phyloP scores from a whole-genome alignment of 2,888 invertebrate genomes.

The Formica aserva region DNA sequence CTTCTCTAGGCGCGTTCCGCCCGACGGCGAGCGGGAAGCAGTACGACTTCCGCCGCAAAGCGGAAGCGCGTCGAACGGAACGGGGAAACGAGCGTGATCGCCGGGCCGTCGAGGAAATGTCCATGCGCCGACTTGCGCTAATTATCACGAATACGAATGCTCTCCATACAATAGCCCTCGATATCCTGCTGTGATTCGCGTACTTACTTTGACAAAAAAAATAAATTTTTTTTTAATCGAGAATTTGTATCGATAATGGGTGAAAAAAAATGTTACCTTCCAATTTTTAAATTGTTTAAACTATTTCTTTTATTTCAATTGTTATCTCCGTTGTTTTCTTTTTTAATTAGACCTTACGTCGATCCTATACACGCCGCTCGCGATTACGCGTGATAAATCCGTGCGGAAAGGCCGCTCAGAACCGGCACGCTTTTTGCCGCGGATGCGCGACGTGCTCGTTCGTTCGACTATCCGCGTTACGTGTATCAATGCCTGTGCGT shows the following conservation, averaged over 20 bases:
- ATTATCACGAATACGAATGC: conserved; percentile 37
- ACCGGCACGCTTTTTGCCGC: conserved; percentile 69
- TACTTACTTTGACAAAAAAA: conserved; percentile 32
- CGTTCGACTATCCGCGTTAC: conserved; percentile 70
- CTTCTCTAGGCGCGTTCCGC: conserved; percentile 69
- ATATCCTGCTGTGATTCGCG: conserved; percentile 11
- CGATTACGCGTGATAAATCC: conserved; percentile 59
- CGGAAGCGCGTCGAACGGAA: conserved; percentile 64
- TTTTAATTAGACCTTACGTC: conserved; percentile 50
- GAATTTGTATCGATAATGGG: not conserved
- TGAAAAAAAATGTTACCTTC: not conserved
- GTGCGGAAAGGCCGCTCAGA: conserved; percentile 67
- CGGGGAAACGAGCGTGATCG: conserved; percentile 56
- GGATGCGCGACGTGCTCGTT: conserved; percentile 74
- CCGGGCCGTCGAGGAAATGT: conserved; percentile 53
- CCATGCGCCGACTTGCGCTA: conserved; percentile 54
- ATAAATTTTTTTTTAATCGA: not conserved
- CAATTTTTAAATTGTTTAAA: not conserved
- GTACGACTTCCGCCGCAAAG: conserved; percentile 63
- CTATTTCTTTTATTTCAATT: not conserved
- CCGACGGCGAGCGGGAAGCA: conserved; percentile 69
- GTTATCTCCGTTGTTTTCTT: not conserved
- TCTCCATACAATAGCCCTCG: not conserved
- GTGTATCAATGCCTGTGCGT: conserved; percentile 36
- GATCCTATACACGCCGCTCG: conserved; percentile 69